phyloP scores from a whole-genome alignment of 2,113 vertebrate genomes.

The Gymnobelideus leadbeateri region DNA sequence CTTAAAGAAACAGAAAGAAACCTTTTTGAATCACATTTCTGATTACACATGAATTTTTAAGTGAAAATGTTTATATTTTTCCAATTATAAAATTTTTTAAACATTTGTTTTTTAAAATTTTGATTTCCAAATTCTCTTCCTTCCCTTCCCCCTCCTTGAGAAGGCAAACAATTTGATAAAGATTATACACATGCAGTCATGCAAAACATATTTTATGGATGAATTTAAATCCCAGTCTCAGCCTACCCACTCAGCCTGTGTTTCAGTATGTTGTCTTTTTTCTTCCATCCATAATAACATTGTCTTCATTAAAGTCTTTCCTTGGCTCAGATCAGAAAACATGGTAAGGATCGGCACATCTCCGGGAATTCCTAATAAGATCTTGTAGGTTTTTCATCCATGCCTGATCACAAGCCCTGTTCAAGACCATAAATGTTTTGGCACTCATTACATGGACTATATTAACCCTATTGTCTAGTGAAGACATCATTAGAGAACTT shows the following conservation, averaged over 20 bases:
- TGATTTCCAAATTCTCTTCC: background rate
- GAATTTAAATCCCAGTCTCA: background rate
- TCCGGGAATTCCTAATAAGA: background rate
- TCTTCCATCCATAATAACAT: background rate
- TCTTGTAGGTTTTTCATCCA: background rate
- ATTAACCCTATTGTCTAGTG: rapidly evolving
- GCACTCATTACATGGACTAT: background rate
- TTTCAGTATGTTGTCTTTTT: background rate
- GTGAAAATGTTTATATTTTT: background rate
- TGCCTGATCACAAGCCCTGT: background rate
- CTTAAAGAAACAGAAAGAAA: background rate
- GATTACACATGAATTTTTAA: background rate
- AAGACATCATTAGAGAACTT: background rate
- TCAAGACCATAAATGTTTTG: rapidly evolving
- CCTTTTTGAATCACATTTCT: background rate
- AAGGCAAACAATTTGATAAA: background rate
- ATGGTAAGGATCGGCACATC: background rate
- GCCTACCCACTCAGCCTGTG: background rate
- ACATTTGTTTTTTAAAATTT: background rate
- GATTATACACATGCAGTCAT: background rate
- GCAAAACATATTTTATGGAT: background rate
- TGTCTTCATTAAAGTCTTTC: background rate
- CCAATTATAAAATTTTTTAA: background rate
- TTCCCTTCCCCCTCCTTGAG: background rate
- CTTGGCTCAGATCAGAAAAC: background rate